These are phyloP conservation scores for Gymnosoma rotundatum DNA, from an alignment of 2,888 invertebrate genomes.

Conservation along the genomic window DNA sequence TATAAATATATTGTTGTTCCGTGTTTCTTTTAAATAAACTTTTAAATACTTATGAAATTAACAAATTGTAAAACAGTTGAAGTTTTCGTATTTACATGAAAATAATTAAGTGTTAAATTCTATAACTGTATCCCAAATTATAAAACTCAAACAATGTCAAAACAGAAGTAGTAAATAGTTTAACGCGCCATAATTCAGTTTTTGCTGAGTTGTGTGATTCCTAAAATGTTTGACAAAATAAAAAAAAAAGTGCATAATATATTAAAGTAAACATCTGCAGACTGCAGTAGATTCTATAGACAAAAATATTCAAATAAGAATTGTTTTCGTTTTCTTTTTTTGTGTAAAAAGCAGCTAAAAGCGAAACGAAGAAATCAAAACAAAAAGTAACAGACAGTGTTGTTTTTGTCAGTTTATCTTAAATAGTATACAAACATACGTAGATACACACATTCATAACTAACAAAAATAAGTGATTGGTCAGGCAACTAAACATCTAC, in stretches of 20 bases:
- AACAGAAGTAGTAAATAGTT: no score
- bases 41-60: not conserved
- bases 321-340: not conserved
- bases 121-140: no score
- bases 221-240: not conserved
- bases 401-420: constrained; percentile 5
- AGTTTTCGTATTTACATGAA: no score
- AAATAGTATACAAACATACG: not conserved
- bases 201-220: not conserved
- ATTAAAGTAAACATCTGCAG: constrained; percentile 8
- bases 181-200: no score
- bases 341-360: not conserved
- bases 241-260: constrained; percentile 51
- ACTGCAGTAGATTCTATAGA: not conserved
- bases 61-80: not conserved
- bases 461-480: not conserved
- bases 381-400: constrained; percentile 39
- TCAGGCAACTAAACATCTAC: not conserved
- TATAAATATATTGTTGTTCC: not conserved
- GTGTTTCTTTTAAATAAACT: not conserved
- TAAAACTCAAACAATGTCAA: no score
- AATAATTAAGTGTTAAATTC: no score
- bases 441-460: not conserved
- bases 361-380: not conserved
- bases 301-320: constrained; percentile 24